phyloP scores from a whole-genome alignment of 2,113 vertebrate genomes.

The Sigmodon hispidus region DNA sequence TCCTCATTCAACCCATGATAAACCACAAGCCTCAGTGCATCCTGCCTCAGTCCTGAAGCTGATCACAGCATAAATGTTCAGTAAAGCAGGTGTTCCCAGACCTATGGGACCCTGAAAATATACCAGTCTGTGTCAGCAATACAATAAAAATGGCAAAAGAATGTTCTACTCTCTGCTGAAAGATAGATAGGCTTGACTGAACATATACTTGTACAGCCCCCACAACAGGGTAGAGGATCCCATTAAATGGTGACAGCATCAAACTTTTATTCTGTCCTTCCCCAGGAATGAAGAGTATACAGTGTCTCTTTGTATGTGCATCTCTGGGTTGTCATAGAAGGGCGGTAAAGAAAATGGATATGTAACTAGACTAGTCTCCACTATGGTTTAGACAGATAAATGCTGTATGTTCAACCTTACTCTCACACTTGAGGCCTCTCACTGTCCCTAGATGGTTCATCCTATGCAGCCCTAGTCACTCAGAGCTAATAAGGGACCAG shows the following conservation, averaged over 20 bases:
- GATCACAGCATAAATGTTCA: neutral
- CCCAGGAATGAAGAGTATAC: neutral
- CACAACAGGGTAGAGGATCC: neutral
- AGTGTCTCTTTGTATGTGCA: neutral
- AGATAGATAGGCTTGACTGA: neutral
- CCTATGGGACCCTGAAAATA: neutral
- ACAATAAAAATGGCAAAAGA: neutral
- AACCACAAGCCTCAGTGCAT: neutral
- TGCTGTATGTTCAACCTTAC: neutral
- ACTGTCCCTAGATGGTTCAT: neutral
- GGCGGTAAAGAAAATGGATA: neutral
- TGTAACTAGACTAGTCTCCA: neutral
- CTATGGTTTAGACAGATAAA: neutral
- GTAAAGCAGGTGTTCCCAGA: neutral
- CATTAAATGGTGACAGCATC: neutral
- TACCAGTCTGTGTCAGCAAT: neutral
- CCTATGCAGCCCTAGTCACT: neutral
- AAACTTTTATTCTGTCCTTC: neutral
- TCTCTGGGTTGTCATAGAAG: neutral
- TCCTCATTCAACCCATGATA: neutral
- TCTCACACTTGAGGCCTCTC: neutral
- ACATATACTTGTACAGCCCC: neutral
- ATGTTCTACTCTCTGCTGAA: rapidly evolving
- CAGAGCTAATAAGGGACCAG: neutral
- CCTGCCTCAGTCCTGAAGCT: neutral